These are phyloP conservation scores for Bungarus multicinctus DNA, from an alignment of 2,113 vertebrate species.

Conservation along the genomic window DNA sequence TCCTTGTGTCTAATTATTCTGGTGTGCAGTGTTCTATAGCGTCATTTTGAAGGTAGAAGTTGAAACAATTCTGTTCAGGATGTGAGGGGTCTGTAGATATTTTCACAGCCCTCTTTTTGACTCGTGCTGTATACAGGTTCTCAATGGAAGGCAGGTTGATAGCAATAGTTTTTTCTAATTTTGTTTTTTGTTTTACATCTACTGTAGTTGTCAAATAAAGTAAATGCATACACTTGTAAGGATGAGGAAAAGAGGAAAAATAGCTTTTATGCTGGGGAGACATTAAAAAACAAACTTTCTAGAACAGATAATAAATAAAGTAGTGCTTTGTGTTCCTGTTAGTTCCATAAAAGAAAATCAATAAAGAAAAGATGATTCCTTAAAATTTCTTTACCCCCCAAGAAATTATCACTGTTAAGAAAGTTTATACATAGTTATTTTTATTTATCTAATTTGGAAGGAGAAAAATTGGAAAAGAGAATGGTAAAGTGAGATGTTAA, in stretches of 20 bases:
- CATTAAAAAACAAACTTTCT: background rate
- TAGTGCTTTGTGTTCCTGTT: background rate
- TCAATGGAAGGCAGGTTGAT: no score
- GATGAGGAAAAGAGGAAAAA: background rate
- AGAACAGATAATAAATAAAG: background rate
- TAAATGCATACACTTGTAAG: background rate
- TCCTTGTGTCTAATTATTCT: no score
- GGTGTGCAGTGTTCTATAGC: no score
- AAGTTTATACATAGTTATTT: background rate
- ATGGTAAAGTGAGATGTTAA: background rate
- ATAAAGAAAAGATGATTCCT: background rate
- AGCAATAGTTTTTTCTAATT: no score
- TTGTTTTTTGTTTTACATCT: background rate
- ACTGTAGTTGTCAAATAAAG: background rate
- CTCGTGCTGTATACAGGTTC: no score
- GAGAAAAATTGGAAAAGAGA: background rate
- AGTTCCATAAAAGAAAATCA: background rate
- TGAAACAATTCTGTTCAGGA: no score
- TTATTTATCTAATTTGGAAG: background rate
- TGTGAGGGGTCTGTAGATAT: no score
- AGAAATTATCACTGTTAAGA: background rate
- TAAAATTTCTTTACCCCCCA: background rate
- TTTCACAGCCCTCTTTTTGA: no score
- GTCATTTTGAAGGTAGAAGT: no score
- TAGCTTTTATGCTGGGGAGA: background rate